Conservation (phyloP, 2,888 invertebrate genomes). For the Ariolimax columbianus region DNA sequence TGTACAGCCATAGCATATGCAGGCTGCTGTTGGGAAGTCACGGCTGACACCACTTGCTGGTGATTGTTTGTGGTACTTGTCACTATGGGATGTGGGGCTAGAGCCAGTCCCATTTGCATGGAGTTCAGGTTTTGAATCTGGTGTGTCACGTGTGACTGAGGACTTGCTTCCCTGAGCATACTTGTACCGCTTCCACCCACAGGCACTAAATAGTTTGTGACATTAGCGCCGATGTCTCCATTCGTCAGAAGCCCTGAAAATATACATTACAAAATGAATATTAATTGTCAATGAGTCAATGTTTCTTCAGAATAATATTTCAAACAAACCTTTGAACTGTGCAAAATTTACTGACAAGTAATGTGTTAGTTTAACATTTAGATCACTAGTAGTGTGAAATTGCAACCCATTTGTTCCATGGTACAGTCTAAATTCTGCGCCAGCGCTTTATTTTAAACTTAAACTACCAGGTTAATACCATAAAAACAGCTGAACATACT, state of each 20-base stretch:
- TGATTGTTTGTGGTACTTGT: background rate
- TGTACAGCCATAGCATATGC: conserved; percentile 2
- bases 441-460: too few species aligned
- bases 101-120: background rate
- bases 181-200: background rate
- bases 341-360: too few species aligned
- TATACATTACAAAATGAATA: background rate
- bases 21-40: background rate
- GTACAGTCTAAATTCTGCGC: too few species aligned
- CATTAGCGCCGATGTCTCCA: conserved; percentile 34
- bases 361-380: too few species aligned
- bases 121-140: conserved; percentile 12
- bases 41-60: background rate
- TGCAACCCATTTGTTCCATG: too few species aligned
- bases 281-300: too few species aligned
- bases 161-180: conserved; percentile 13
- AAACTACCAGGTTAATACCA: too few species aligned
- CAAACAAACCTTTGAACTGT: too few species aligned
- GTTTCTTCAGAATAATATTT: too few species aligned
- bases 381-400: too few species aligned
- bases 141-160: conserved; percentile 25
- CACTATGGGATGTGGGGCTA: conserved; percentile 22
- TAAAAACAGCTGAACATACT: too few species aligned
- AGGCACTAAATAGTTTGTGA: conserved; percentile 19
- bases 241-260: conserved; percentile 40